Conservation (phyloP, 2,797 vertebrate genomes). For the Darevskia mixta region DNA sequence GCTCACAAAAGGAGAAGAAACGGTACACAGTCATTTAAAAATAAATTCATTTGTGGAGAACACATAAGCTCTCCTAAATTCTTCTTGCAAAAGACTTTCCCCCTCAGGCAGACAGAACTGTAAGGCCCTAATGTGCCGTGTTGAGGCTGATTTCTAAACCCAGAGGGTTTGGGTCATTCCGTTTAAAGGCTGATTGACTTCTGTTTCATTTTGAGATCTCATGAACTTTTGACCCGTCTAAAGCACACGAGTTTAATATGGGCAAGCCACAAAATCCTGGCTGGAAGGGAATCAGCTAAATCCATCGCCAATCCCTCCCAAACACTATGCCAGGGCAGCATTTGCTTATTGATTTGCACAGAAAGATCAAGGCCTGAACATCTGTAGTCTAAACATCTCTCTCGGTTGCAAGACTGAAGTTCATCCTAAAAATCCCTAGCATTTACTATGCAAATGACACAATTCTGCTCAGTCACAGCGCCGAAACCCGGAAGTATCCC, state of each 20-base stretch:
- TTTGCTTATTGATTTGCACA: rapidly evolving
- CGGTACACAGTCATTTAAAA: not conserved
- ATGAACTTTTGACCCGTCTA: conserved; percentile 5
- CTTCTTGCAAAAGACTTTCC: not conserved
- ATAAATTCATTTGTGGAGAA: not conserved
- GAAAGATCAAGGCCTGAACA: conserved; percentile 11
- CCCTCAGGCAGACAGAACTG: not conserved
- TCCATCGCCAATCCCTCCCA: not conserved
- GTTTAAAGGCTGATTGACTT: not conserved
- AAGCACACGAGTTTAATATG: not conserved
- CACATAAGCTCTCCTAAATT: not conserved
- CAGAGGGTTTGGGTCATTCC: conserved; percentile 10
- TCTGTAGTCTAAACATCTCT: not conserved
- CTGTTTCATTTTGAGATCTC: not conserved
- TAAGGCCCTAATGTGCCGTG: not conserved
- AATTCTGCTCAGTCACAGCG: not conserved
- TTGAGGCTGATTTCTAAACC: not conserved
- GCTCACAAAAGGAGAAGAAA: not conserved
- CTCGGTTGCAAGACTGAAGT: not conserved
- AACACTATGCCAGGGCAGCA: not conserved
- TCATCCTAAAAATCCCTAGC: conserved; percentile 1
- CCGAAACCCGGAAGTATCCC: too few relatives aligned
- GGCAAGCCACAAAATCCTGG: not conserved
- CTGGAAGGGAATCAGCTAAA: conserved; percentile 12
- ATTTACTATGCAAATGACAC: conserved; percentile 18